Evolutionary conservation across 2,888 invertebrate genomes (phyloP), one percentile per base, ranked within the genome.

Genomic region (Melinaea marsaeus): DNA sequence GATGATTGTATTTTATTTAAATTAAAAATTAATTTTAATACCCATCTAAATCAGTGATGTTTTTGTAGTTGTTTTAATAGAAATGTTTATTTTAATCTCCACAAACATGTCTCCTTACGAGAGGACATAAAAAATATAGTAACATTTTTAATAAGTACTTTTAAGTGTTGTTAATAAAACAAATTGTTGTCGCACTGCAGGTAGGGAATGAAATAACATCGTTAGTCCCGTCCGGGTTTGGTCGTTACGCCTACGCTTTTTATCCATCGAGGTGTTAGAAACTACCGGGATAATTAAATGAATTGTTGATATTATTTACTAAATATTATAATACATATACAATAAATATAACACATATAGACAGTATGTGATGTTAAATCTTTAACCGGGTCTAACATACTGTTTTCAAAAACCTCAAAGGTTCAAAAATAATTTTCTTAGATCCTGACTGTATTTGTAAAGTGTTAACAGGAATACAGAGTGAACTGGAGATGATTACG

Each of bases 131-230:
- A 77, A 81, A 76, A 78, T 83, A 83, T 85, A 83, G 86, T 84
- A 81, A 86, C 84, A 79, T 42, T 42, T 82, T 79, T 86, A 84
- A 86, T 85, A 87, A 89, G 88, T 84, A 85, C 76, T 79, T 80
- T 81, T 81, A 82, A 86, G 87, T 83, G 84, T 83, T 81, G 84
- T 88, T 86, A 85, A 87, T 86, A 86, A 88, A 87, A 87, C 80
- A 86, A 85, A 86, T 86, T 83, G 85, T 85, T 72, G 73, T 76
- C 77, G 74, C 74, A 70, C 75, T 74, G 64, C 65, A 58, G 67
- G 67, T 57, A 61, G 60, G 67, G 65, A 65, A 66, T 67, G 68
- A 76, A 82, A 79, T 79, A 83, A 86, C 81, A 81, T 80, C 76
- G 78, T 76, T 74, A 74, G 71, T 72, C 76, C 79, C 79, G 82